Evolutionary conservation across 2,113 vertebrate species (phyloP).

Genomic region (Laticauda colubrina): DNA sequence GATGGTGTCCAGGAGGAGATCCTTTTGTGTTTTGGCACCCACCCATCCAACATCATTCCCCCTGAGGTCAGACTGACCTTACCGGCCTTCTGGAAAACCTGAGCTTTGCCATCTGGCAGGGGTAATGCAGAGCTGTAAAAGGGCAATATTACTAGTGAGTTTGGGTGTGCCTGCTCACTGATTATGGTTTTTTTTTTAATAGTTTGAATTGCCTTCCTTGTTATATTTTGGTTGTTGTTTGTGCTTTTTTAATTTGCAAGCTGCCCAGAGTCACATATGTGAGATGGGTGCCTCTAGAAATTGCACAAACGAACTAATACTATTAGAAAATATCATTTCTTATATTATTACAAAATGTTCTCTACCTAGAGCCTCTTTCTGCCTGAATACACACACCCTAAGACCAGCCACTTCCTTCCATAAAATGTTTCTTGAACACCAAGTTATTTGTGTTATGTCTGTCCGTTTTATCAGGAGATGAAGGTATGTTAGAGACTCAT

Average conservation of each 20-base stretch:
- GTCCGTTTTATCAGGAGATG: background rate
- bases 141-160: background rate
- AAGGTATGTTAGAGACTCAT: background rate
- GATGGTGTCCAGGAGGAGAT: background rate
- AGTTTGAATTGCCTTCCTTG: background rate
- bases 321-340: background rate
- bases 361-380: background rate
- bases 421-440: background rate
- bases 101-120: background rate
- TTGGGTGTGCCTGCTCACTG: background rate
- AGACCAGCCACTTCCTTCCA: background rate
- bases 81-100: background rate
- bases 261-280: background rate
- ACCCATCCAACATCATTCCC: background rate
- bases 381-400: background rate
- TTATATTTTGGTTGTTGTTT: background rate
- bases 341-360: background rate
- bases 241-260: background rate
- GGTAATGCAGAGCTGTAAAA: background rate
- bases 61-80: background rate
- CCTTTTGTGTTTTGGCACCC: background rate
- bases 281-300: background rate
- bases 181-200: background rate
- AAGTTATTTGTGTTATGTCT: background rate
- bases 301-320: background rate